Evolutionary conservation across 2,113 vertebrate genomes (phyloP), one percentile per base, ranked within the genome.

Genomic region (Melanocharis versteri): DNA sequence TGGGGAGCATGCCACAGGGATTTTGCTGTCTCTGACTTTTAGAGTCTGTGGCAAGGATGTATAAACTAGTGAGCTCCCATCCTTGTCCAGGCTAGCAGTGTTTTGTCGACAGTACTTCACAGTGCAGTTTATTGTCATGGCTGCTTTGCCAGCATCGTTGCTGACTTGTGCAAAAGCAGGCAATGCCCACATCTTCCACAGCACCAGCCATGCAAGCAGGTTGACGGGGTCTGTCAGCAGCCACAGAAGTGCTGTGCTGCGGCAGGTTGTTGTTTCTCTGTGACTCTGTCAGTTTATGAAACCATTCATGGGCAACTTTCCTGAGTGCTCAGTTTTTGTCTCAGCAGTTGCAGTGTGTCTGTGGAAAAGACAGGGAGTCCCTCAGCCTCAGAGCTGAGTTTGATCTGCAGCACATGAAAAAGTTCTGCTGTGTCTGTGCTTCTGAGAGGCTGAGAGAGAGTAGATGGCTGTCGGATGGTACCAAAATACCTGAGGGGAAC

Each of bases 281-380:
- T 61, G 45, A 26, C 64, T 80, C 62, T 19, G 4, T 14, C 17
- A 45, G 28, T 77, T 87, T 51, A 77, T 60, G 50, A 83, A 83
- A 15, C 31, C 19, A 24, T 54, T 68, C 20, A 4, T 0, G 1
- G 27, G n/a, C 60, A 68, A 0, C 27, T 6, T 93, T 31, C 24
- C 28, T 31, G 47, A 79, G n/a, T 3, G 0, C 33, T 83, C 0
- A 0, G 3, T 1, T 80, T 89, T 60, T 77, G 37, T 90, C 48
- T 16, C 66, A 83, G 80, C 44, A 58, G 57, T 79, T 91, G 76
- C 47, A 62, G 1, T 10, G 16, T 39, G 39, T 58, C 61, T 51
- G 22, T 45, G 50, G 28, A 62, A 77, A 68, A 76, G 44, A 72
- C 0, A 0, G 10, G 13, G 27, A 61, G 17, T n/a, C 50, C 18